A percentile compares a stretch with the other conserved stretches of the same genome.
Conservation (phyloP, 2,797 vertebrate species). For the Champsocephalus esox region DNA sequence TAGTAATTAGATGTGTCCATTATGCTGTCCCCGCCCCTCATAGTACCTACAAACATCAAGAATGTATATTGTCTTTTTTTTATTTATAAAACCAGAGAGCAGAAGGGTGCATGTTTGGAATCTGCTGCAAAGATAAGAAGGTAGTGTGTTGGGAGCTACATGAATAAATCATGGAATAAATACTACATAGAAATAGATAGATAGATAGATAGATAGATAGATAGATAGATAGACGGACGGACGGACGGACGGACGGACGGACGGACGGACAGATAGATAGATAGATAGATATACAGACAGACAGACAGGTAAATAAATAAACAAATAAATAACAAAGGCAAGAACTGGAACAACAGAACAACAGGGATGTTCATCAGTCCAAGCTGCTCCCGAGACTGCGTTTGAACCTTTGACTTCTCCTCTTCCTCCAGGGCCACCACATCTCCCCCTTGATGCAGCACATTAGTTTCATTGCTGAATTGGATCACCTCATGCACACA, state of each 20-base stretch:
- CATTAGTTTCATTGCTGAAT: slow-evolving; percentile 82
- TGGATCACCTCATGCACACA: slow-evolving; percentile 83
- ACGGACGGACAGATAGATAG: slow-evolving; percentile 1
- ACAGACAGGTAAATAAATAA: slow-evolving; percentile 60
- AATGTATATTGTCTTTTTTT: slow-evolving; percentile 57
- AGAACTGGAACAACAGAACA: slow-evolving; percentile 20
- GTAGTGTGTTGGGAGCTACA: slow-evolving; percentile 50
- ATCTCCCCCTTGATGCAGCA: slow-evolving; percentile 70
- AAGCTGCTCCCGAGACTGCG: slow-evolving; percentile 25
- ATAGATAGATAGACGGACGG: too few relatives aligned
- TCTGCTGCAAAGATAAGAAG: slow-evolving; percentile 69
- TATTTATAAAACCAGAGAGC: slow-evolving; percentile 31
- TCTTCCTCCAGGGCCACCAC: slow-evolving; percentile 46
- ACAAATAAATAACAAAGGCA: slow-evolving; percentile 45
- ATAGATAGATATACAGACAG: not conserved
- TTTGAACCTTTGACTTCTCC: slow-evolving; percentile 35
- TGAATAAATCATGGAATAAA: not conserved
- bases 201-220: too few relatives aligned
- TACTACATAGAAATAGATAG: slow-evolving; percentile 15
- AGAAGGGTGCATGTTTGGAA: slow-evolving; percentile 64
- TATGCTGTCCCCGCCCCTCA: slow-evolving; percentile 58
- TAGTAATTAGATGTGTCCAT: slow-evolving; percentile 32
- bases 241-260: slow-evolving; percentile 1
- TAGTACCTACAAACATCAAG: slow-evolving; percentile 45
- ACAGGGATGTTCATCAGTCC: not conserved